Conservation (phyloP, 2,797 vertebrate species). For the Thalassophryne amazonica region DNA sequence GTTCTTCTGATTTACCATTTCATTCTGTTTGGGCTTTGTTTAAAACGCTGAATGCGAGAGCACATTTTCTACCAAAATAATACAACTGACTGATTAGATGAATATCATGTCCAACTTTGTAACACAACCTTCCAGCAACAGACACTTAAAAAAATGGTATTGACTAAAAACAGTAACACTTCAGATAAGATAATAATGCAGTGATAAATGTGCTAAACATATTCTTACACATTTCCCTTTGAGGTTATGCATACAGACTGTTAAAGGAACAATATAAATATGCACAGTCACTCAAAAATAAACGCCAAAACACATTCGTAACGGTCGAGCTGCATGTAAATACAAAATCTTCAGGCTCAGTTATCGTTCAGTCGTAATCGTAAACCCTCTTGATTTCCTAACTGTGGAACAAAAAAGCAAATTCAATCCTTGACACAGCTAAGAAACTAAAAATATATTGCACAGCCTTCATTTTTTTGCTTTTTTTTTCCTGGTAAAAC, state of each 20-base stretch:
- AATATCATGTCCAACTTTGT: no score
- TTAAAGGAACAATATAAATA: constrained; percentile 84
- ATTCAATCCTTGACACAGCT: constrained; percentile 15
- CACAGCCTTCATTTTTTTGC: constrained; percentile 37
- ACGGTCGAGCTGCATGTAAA: constrained; percentile 75
- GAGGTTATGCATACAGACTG: constrained; percentile 64
- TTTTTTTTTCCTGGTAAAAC: background rate
- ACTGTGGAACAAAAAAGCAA: constrained; percentile 4
- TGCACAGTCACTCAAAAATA: constrained; percentile 53
- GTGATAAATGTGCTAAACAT: constrained; percentile 47
- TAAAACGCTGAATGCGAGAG: no score
- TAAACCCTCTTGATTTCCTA: constrained; percentile 12
- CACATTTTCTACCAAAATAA: no score
- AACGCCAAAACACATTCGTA: constrained; percentile 72
- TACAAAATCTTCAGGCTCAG: constrained; percentile 71
- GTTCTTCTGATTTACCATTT: no score
- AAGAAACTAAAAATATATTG: constrained; percentile 60
- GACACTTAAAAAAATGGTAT: constrained; percentile 12
- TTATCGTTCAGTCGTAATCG: constrained; percentile 69
- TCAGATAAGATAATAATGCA: constrained; percentile 56
- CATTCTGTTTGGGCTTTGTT: no score
- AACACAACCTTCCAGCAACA: constrained; percentile 1
- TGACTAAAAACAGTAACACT: constrained; percentile 53
- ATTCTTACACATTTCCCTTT: constrained; percentile 66
- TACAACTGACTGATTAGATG: no score